These are phyloP conservation scores for Nibea albiflora DNA, from an alignment of 2,113 vertebrate species.

Conservation along the genomic window DNA sequence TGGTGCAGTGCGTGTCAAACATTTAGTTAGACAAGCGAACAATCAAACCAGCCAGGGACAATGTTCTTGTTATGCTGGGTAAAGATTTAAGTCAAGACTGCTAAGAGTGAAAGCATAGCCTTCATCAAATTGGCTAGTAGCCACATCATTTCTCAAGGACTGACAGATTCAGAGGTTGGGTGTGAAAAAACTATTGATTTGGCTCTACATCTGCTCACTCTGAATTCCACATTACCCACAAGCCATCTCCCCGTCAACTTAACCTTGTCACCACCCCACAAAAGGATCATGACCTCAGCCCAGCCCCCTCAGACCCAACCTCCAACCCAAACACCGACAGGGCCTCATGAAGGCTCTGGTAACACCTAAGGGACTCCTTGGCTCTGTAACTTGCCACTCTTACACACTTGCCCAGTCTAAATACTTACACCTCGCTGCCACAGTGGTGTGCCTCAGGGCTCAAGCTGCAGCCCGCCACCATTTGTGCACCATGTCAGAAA, in stretches of 20 bases:
- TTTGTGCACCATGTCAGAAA: slow-evolving; percentile 26
- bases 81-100: background rate
- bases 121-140: background rate
- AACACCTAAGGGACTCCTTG: slow-evolving; percentile 64
- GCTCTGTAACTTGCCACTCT: slow-evolving; percentile 50
- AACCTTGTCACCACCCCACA: slow-evolving; percentile 68
- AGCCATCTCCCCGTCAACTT: slow-evolving; percentile 62
- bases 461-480: slow-evolving; percentile 1
- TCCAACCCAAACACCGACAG: slow-evolving; percentile 57
- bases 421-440: slow-evolving; percentile 45
- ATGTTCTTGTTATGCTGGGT: slow-evolving; percentile 7
- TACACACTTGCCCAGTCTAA: slow-evolving; percentile 49
- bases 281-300: slow-evolving; percentile 62
- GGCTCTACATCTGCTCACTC: slow-evolving; percentile 40
- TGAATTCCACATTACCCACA: slow-evolving; percentile 53
- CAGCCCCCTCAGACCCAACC: slow-evolving; percentile 35
- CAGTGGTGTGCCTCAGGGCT: slow-evolving; percentile 32
- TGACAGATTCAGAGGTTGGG: slow-evolving; percentile 13
- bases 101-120: background rate
- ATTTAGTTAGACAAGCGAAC: slow-evolving; percentile 45
- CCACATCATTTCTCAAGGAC: slow-evolving; percentile 34
- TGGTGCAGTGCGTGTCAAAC: slow-evolving; percentile 56
- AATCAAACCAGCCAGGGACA: slow-evolving; percentile 38
- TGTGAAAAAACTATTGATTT: slow-evolving; percentile 46
- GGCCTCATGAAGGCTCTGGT: slow-evolving; percentile 52